Evolutionary conservation across 2,888 invertebrate species (phyloP).

Genomic region (Abrostola tripartita): DNA sequence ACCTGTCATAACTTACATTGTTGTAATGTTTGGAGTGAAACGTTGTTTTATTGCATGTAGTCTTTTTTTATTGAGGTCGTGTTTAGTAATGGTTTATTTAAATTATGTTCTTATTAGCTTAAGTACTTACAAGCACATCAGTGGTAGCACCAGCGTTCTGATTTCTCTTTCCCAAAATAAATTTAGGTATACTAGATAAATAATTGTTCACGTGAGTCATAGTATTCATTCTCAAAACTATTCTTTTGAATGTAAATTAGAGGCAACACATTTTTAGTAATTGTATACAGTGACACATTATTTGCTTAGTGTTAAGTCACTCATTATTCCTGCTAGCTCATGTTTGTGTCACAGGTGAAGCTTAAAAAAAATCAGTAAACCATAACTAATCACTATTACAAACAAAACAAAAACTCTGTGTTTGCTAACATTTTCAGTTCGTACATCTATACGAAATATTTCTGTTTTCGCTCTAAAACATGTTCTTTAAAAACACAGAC

Average conservation of each 20-base stretch:
- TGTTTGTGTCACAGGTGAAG: not conserved
- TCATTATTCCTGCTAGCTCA: not conserved
- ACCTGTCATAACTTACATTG: slow-evolving; percentile 47
- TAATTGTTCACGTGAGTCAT: no score
- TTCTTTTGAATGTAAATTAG: no score
- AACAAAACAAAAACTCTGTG: no score
- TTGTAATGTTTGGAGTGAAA: slow-evolving; percentile 47
- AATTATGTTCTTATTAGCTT: not conserved
- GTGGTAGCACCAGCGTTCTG: not conserved
- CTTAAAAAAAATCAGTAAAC: not conserved
- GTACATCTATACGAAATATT: no score
- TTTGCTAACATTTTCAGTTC: no score
- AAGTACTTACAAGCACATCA: not conserved
- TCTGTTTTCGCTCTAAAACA: slow-evolving; percentile 29
- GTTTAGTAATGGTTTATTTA: slow-evolving; percentile 17
- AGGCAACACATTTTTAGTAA: no score
- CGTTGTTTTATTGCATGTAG: slow-evolving; percentile 26
- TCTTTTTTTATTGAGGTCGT: slow-evolving; percentile 21
- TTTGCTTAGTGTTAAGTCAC: slow-evolving; percentile 1
- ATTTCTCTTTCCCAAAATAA: not conserved
- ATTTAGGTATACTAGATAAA: not conserved
- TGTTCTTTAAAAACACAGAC: slow-evolving; percentile 47
- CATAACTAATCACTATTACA: no score
- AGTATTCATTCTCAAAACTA: no score
- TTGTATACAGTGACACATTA: not conserved